These are phyloP conservation scores for Rhinichthys klamathensis DNA, from an alignment of 2,113 vertebrate genomes.

Conservation along the genomic window DNA sequence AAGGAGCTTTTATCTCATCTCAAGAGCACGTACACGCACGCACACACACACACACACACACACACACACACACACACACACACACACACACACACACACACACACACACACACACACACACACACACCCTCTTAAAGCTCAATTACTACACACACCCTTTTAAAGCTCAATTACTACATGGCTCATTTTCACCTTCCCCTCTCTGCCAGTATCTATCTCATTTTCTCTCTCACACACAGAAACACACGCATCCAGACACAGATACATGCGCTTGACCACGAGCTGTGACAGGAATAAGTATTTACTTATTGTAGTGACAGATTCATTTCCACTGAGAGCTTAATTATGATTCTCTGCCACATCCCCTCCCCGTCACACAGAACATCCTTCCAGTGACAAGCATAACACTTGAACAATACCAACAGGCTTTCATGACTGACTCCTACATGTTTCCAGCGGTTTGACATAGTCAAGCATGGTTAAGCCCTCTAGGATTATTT, in stretches of 20 bases:
- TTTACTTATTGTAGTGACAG: constrained; percentile 43
- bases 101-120: neutral
- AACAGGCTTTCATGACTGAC: neutral
- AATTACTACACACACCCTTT: neutral
- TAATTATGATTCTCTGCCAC: constrained; percentile 59
- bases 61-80: neutral
- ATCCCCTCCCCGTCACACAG: constrained; percentile 28
- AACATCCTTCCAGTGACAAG: constrained; percentile 2
- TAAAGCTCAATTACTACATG: constrained; percentile 21
- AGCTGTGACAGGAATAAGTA: constrained; percentile 33
- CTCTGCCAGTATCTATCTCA: neutral
- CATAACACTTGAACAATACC: neutral
- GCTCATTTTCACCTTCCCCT: neutral
- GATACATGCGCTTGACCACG: neutral
- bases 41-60: neutral
- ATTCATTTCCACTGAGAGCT: constrained; percentile 49
- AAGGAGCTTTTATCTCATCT: constrained; percentile 39
- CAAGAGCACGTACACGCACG: neutral
- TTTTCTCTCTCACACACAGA: constrained; percentile 2
- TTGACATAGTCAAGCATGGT: neutral
- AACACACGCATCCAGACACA: constrained; percentile 2
- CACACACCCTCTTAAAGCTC: neutral
- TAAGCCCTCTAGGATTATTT: neutral
- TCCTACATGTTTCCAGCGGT: neutral
- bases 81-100: neutral